Evolutionary conservation across 2,888 invertebrate species (phyloP).

Genomic region (Lutraria lutraria): DNA sequence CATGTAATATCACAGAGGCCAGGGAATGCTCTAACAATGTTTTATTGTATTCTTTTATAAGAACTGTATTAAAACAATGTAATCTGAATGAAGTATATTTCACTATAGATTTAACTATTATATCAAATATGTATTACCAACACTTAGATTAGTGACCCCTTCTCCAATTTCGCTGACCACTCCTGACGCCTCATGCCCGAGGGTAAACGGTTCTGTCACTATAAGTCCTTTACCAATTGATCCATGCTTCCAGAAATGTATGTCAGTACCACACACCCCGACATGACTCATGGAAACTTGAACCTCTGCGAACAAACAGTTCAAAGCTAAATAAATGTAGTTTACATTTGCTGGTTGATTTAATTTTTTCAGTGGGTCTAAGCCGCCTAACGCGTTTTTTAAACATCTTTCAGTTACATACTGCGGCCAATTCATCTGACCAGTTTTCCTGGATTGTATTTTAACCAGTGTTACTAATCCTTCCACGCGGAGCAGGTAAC

Average conservation of each 20-base stretch:
- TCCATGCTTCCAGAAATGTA: slow-evolving; percentile 16
- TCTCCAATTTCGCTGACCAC: slow-evolving; percentile 3
- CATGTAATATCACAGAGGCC: no score
- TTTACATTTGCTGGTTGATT: no score
- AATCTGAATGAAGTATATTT: no score
- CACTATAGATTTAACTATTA: no score
- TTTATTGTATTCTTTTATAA: no score
- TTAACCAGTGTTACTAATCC: no score
- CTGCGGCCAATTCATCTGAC: not conserved
- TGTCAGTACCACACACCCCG: slow-evolving; percentile 24
- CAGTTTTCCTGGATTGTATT: no score
- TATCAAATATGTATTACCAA: not conserved
- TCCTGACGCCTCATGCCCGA: slow-evolving; percentile 1
- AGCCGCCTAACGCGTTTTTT: not conserved
- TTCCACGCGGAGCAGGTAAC: no score
- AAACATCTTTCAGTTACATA: not conserved
- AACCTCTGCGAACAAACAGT: not conserved
- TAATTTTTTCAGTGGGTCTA: no score
- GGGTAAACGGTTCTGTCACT: not conserved
- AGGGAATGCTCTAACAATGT: no score
- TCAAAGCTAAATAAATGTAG: no score
- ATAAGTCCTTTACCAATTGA: not conserved
- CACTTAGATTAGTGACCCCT: slow-evolving; percentile 12
- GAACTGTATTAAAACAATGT: no score
- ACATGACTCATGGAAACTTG: not conserved